These are phyloP conservation scores for Stegostoma tigrinum DNA, from an alignment of 2,113 vertebrate species.

Conservation along the genomic window DNA sequence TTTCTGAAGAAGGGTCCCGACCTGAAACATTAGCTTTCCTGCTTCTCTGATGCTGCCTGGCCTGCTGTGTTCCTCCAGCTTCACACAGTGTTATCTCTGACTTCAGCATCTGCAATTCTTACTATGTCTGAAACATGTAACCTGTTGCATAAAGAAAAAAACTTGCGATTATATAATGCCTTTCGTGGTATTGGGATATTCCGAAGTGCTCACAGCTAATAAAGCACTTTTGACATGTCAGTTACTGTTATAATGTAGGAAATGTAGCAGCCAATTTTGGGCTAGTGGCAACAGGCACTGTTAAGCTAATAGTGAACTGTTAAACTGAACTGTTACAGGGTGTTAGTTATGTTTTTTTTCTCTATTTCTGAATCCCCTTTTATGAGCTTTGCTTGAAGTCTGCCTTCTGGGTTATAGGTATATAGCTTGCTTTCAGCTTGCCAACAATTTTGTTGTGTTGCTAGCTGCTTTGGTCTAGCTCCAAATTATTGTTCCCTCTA, in stretches of 20 bases:
- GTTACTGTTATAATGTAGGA: background rate
- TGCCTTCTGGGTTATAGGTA: background rate
- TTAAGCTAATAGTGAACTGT: background rate
- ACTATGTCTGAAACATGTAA: background rate
- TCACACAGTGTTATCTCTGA: too few relatives aligned
- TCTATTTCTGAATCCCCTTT: background rate
- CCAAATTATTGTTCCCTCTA: background rate
- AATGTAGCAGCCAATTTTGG: background rate
- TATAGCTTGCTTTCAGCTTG: background rate
- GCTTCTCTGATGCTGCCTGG: too few relatives aligned
- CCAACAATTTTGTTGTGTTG: background rate
- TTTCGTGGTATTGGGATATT: background rate
- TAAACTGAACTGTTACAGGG: background rate
- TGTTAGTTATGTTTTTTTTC: background rate
- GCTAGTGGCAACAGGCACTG: background rate
- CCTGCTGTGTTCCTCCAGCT: too few relatives aligned
- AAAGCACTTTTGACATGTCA: background rate
- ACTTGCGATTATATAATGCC: background rate
- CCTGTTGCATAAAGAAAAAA: background rate
- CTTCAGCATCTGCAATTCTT: too few relatives aligned
- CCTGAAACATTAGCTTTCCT: too few relatives aligned
- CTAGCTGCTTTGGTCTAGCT: background rate
- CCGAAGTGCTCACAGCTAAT: background rate
- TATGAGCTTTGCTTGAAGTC: background rate
- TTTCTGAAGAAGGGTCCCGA: too few relatives aligned